These are phyloP conservation scores for Quadroppia sp. DNA, from an alignment of 2,888 invertebrate species.

Conservation along the genomic window DNA sequence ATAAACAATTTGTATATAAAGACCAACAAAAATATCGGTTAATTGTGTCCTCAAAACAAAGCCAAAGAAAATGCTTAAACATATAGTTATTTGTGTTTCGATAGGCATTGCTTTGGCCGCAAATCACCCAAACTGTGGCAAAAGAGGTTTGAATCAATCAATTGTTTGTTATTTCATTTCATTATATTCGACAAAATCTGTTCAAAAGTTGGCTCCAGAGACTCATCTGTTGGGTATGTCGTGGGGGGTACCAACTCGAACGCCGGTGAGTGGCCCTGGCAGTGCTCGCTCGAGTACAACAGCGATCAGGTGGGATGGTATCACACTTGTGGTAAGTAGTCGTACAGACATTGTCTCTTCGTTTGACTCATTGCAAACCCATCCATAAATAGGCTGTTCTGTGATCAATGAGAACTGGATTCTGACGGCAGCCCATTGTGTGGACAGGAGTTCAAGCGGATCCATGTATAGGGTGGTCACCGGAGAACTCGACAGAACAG, in stretches of 20 bases:
- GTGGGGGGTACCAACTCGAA: slow-evolving; percentile 31
- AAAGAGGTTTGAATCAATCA: neutral
- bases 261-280: slow-evolving; percentile 33
- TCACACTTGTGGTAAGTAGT: slow-evolving; percentile 29
- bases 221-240: no score
- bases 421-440: slow-evolving; percentile 39
- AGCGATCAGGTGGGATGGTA: slow-evolving; percentile 30
- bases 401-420: slow-evolving; percentile 24
- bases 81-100: neutral
- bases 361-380: no score
- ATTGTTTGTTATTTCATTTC: no score
- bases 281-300: slow-evolving; percentile 9
- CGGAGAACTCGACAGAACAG: slow-evolving; percentile 30
- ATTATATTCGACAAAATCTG: no score
- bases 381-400: no score
- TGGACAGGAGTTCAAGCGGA: neutral
- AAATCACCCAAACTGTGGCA: neutral
- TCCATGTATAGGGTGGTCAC: neutral
- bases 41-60: no score
- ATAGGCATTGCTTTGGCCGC: neutral
- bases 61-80: neutral
- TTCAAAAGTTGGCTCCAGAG: no score
- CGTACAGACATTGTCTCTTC: no score
- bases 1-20: no score
- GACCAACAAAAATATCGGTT: no score